Conservation (phyloP, 2,888 invertebrate species). For the Sclerodermus sp. region DNA sequence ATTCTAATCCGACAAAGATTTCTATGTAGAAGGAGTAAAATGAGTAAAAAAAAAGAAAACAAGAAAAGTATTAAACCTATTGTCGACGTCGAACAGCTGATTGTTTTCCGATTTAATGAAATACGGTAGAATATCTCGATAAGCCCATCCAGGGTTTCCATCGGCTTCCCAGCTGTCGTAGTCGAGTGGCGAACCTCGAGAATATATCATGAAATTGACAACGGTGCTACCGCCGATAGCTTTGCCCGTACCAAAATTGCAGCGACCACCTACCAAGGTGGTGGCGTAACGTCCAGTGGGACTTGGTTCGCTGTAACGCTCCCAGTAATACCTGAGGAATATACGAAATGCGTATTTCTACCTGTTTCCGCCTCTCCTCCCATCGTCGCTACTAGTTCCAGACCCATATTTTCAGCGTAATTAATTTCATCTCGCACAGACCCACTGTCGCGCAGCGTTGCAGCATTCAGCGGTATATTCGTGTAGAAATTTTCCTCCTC, state of each 20-base stretch:
- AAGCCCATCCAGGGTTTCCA: constrained; percentile 82
- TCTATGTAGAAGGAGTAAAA: too few species aligned
- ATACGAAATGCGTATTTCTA: neutral
- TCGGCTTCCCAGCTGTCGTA: constrained; percentile 82
- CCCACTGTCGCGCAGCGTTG: constrained; percentile 69
- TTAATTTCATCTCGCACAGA: constrained; percentile 65
- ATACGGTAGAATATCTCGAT: constrained; percentile 72
- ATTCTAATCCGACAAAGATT: too few species aligned
- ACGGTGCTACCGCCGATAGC: constrained; percentile 72
- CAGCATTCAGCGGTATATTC: constrained; percentile 74
- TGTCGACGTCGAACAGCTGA: constrained; percentile 64
- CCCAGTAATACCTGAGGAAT: neutral
- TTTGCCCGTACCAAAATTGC: constrained; percentile 59
- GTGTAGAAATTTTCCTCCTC: constrained; percentile 72
- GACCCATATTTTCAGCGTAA: too few species aligned
- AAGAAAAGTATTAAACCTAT: constrained; percentile 27
- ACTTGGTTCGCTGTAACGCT: neutral
- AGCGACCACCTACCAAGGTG: constrained; percentile 47
- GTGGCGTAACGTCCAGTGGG: constrained; percentile 61
- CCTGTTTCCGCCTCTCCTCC: constrained; percentile 50
- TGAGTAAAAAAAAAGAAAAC: too few species aligned
- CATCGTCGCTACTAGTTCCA: constrained; percentile 52
- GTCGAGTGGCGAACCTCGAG: constrained; percentile 80
- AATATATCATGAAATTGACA: constrained; percentile 87
- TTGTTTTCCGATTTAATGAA: constrained; percentile 82